phyloP scores from a whole-genome alignment of 35 echinoderm and acorn worm genomes.

The Eucidaris tribuloides region DNA sequence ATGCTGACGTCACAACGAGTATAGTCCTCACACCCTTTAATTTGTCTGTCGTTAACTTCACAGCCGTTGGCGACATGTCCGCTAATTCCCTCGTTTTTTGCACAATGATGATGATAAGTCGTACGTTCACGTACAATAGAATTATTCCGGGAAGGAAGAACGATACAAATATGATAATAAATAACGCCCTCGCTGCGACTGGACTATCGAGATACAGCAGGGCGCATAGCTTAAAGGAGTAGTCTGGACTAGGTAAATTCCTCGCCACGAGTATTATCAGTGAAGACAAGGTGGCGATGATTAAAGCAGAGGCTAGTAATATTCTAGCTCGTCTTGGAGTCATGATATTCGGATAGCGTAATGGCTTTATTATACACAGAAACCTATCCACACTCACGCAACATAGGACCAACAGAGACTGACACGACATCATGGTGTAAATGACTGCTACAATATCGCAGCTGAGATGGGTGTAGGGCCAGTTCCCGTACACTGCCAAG shows the following conservation, averaged over 20 bases:
- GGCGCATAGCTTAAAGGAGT: not conserved
- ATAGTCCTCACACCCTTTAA: slow-evolving; percentile 17
- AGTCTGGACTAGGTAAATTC: not conserved
- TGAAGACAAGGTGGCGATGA: not conserved
- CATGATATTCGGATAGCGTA: slow-evolving; percentile 12
- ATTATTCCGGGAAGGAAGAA: not conserved
- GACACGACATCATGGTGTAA: not conserved
- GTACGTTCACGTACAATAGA: not conserved
- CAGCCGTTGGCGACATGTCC: slow-evolving; percentile 27
- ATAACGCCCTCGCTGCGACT: not conserved
- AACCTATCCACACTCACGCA: slow-evolving; percentile 1
- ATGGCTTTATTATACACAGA: not conserved
- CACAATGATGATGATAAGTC: not conserved
- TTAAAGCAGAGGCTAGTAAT: not conserved
- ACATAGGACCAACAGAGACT: not conserved
- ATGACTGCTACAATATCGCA: not conserved
- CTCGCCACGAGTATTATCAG: not conserved
- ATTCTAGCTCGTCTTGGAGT: not conserved
- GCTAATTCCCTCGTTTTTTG: slow-evolving; percentile 20
- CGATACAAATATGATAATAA: not conserved
- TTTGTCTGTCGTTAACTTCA: not conserved
- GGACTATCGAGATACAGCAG: slow-evolving; percentile 13
- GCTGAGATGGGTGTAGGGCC: not conserved
- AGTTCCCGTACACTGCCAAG: not conserved
- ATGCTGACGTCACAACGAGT: slow-evolving; percentile 3